Conservation (phyloP, 2,113 vertebrate species). For the Uropsilus gracilis region DNA sequence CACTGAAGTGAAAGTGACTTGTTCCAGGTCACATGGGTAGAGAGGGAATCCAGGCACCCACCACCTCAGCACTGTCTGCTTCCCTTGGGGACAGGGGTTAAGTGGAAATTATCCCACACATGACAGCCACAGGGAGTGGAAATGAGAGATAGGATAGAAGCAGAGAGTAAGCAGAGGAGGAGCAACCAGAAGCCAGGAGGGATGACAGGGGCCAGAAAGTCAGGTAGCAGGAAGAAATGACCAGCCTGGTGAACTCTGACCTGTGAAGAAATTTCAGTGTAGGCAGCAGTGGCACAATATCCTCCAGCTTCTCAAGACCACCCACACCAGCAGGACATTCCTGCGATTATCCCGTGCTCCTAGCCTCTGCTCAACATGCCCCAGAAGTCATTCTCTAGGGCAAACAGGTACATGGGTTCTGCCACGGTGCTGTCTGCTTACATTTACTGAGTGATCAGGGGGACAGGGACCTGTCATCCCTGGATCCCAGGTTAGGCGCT, state of each 20-base stretch:
- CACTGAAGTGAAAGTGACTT: background rate
- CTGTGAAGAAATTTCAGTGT: background rate
- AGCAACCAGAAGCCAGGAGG: background rate
- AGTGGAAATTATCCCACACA: background rate
- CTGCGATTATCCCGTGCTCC: background rate
- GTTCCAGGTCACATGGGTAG: background rate
- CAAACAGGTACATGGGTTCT: background rate
- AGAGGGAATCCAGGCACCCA: background rate
- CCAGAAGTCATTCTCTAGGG: background rate
- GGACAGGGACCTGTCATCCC: background rate
- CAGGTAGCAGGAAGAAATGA: background rate
- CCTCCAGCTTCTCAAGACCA: background rate
- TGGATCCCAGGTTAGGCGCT: background rate
- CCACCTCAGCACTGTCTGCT: background rate
- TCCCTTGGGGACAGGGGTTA: background rate
- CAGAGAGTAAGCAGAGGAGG: background rate
- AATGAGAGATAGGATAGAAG: background rate
- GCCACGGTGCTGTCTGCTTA: background rate
- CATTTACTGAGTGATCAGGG: background rate
- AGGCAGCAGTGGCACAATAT: background rate
- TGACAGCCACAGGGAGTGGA: background rate
- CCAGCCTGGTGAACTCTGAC: background rate
- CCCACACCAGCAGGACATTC: rapidly evolving
- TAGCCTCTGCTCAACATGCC: background rate
- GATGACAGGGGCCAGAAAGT: no score